Evolutionary conservation across 2,888 invertebrate genomes (phyloP).

Genomic region (Mamestra brassicae): DNA sequence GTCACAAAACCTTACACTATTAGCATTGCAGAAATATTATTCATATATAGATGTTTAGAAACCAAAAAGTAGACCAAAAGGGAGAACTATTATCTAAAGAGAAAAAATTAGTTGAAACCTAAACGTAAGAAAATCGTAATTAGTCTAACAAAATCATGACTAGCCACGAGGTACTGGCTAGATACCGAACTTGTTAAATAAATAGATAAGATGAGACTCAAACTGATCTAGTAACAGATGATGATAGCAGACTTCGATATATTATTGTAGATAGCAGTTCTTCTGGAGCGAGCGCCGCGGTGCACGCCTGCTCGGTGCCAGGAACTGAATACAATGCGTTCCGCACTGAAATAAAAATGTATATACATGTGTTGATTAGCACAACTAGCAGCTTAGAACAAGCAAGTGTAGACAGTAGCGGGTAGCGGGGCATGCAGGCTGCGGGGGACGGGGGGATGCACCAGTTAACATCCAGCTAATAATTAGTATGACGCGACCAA

Average conservation of each 20-base stretch:
- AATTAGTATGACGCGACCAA: constrained; percentile 54
- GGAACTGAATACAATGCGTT: not conserved
- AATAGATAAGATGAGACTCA: no score
- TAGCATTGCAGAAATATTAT: not conserved
- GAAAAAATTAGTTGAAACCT: not conserved
- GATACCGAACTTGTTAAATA: not conserved
- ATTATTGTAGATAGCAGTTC: not conserved
- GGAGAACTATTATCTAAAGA: no score
- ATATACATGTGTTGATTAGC: constrained; percentile 29
- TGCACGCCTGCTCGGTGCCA: no score
- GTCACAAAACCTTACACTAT: not conserved
- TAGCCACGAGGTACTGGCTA: not conserved
- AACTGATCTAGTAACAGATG: no score
- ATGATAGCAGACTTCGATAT: no score
- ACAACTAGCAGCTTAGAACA: constrained; percentile 20
- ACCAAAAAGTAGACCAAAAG: no score
- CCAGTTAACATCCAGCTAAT: constrained; percentile 34
- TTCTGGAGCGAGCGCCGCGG: not conserved
- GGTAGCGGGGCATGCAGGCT: not conserved
- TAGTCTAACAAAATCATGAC: no score
- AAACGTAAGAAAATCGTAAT: not conserved
- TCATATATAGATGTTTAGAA: no score
- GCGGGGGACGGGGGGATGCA: not conserved
- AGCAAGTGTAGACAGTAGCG: not conserved
- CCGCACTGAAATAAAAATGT: not conserved